Percentiles rank a stretch among this genome's conserved stretches.
phyloP scores from a whole-genome alignment of 2,797 vertebrate species.

The Catharus ustulatus region DNA sequence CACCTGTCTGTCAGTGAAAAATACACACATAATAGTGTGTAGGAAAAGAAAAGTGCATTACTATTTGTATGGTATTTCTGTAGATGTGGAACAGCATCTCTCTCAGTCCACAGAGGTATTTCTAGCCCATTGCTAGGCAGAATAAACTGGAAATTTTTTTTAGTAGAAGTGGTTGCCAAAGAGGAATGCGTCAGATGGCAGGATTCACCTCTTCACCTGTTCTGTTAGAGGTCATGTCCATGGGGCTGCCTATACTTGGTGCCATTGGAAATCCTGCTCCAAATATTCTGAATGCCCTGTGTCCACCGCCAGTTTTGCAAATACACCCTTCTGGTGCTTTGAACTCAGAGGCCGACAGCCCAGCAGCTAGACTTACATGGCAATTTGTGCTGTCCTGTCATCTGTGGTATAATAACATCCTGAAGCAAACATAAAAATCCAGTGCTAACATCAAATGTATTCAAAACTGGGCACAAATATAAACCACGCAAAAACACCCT shows the following conservation, averaged over 20 bases:
- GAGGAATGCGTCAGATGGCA: neutral
- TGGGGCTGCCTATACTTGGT: neutral
- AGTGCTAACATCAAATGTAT: conserved; percentile 19
- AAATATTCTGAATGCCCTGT: neutral
- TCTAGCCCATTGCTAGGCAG: neutral
- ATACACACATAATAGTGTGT: neutral
- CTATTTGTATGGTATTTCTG: neutral
- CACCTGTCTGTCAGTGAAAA: conserved; percentile 33
- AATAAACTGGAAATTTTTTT: neutral
- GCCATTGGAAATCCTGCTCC: neutral
- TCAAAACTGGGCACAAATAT: conserved; percentile 24
- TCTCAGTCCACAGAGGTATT: neutral
- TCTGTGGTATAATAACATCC: conserved; percentile 30
- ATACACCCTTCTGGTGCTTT: neutral
- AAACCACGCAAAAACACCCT: neutral
- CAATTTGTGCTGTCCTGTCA: conserved; percentile 33
- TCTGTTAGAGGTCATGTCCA: neutral
- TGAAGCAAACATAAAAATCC: conserved; percentile 46
- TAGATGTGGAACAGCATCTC: neutral
- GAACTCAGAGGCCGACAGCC: neutral
- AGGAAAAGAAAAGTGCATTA: neutral
- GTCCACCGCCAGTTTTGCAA: neutral
- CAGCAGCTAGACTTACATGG: neutral
- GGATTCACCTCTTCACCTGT: neutral
- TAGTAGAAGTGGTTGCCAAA: neutral